Evolutionary conservation across 2,113 vertebrate genomes (phyloP), one percentile per base, ranked within the genome.

Genomic region (Sebastes schlegelii): DNA sequence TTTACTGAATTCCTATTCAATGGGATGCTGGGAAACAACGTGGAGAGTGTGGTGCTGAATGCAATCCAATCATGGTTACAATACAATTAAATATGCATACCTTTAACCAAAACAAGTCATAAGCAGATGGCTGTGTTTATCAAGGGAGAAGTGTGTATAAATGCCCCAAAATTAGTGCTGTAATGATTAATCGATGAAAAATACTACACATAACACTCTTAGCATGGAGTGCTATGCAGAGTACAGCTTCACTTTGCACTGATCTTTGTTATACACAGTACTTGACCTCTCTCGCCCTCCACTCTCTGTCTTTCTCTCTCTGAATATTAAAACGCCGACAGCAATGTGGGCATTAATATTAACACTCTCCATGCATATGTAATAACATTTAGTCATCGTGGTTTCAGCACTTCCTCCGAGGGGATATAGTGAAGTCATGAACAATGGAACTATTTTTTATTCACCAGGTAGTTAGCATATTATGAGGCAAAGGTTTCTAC

Each of bases 321-420:
- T 79, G 91, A 91, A 90, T 94, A 88, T 88, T 86, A 82, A 90
- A 87, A 77, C 75, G 76, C 86, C 88, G 83, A 85, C 84, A 88
- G 88, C 73, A 81, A 77, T 77, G 77, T 88, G 85, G 68, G 51
- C 86, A 91, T 91, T 88, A 92, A 93, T 92, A 92, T 93, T 93
- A 88, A 93, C 55, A 80, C 34, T 64, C 23, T 70, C 13, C 74
- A 82, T 88, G 91, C 84, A 92, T 89, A 89, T 87, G 65, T 87
- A 85, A 91, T 91, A 81, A 73, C 70, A 77, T 92, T 89, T 87
- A 60, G 72, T 75, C 78, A 88, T 90, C 70, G 74, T 62, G 34
- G 54, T 87, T 89, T 88, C 84, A 89, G 71, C 84, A 49, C 68
- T 87, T 80, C 26, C 61, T 80, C 64, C 57, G 70, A 77, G 77